Evolutionary conservation across 2,113 vertebrate species (phyloP), one percentile per base, ranked within the genome.

Genomic region (Tyto alba): DNA sequence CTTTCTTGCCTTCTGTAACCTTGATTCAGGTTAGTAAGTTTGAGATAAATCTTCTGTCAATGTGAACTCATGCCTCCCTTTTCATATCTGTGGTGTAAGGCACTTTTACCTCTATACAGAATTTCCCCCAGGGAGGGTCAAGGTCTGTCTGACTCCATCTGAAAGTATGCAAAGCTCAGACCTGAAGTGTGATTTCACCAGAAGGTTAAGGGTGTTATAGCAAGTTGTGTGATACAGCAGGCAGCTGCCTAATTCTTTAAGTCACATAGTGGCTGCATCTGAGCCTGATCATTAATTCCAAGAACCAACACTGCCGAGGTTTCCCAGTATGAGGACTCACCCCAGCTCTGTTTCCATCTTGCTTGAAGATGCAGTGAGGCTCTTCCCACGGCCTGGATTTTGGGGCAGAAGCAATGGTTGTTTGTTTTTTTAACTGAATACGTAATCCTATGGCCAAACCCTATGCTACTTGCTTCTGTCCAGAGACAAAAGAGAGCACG

Each of bases 261-360:
- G 26, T 74, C 43, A 59, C 52, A 17, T 10, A 16, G 22, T 59
- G 60, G 17, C 32, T 45, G 38, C 40, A 43, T 50, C 30, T 74
- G 23, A 79, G 9, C 27, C 32, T 63, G 36, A 67, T 14, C 13
- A 48, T 63, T 57, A 48, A 32, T 50, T 78, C 48, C 36, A 59
- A 55, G 48, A 55, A 40, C n/a, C 0, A 10, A 16, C 5, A 8
- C 43, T 2, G 2, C 0, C 2, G 40, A 55, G 10, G 9, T 66
- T 69, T 79, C 32, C 73, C 56, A 60, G 29, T 13, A 19, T 29
- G 7, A 50, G 26, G 13, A 41, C 16, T 60, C 55, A 43, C 9
- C 27, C 16, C 29, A 47, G 45, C 13, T 64, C 36, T 15, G 40
- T 64, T 82, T 36, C 40, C 34, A 64, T 19, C 55, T 55, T 75